phyloP scores from a whole-genome alignment of 2,888 invertebrate species.

The Nemurella pictetii region DNA sequence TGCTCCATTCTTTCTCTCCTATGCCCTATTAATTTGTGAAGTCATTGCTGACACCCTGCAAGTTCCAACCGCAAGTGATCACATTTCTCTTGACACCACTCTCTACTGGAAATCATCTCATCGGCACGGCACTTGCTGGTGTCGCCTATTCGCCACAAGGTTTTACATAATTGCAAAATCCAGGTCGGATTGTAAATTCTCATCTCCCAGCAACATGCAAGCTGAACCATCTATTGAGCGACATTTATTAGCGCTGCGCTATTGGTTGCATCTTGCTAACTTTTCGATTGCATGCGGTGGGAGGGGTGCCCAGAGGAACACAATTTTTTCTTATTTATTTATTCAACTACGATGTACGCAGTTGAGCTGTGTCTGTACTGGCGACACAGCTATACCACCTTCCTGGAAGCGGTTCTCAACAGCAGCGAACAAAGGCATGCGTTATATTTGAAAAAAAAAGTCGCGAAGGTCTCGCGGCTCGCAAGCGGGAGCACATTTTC shows the following conservation, averaged over 20 bases:
- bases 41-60: too few species aligned
- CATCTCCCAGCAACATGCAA: neutral
- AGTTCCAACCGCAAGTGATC: neutral
- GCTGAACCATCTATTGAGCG: neutral
- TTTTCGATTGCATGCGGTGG: neutral
- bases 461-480: neutral
- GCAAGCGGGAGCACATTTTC: neutral
- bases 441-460: neutral
- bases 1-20: too few species aligned
- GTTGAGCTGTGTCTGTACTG: too few species aligned
- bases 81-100: neutral
- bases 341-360: slow-evolving; percentile 4
- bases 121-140: neutral
- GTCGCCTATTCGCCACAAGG: neutral
- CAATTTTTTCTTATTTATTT: slow-evolving; percentile 5
- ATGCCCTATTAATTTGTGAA: too few species aligned
- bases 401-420: neutral
- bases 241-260: neutral
- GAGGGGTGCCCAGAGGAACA: too few species aligned
- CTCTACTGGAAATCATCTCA: neutral
- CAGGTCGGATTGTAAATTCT: neutral
- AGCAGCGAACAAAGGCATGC: neutral
- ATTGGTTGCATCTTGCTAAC: neutral
- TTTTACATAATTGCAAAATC: neutral
- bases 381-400: neutral